These are phyloP conservation scores for Anolis apletophallus DNA, from an alignment of 2,797 vertebrate genomes.

Conservation along the genomic window DNA sequence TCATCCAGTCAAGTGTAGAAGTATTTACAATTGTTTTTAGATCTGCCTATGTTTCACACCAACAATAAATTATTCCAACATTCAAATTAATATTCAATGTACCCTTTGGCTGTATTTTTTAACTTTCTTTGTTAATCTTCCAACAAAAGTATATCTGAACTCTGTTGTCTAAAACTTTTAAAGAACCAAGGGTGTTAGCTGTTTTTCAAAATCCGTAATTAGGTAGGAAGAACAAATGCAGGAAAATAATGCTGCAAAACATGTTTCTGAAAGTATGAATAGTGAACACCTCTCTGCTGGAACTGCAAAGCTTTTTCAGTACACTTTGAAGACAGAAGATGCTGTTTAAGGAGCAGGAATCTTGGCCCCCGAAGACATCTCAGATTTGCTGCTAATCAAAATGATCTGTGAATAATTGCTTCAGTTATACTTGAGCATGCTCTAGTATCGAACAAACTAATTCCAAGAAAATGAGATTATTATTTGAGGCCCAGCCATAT, in stretches of 20 bases:
- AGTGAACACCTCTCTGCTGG: conserved; percentile 26
- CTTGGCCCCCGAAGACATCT: conserved; percentile 8
- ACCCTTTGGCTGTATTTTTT: neutral
- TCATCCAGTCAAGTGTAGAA: neutral
- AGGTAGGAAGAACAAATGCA: neutral
- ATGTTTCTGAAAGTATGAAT: conserved; percentile 28
- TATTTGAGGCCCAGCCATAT: conserved; percentile 36
- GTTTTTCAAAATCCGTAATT: conserved; percentile 21
- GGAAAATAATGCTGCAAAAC: neutral
- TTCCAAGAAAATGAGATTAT: conserved; percentile 42
- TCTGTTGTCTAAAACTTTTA: neutral
- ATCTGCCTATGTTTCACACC: neutral
- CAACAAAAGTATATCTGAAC: neutral
- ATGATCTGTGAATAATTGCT: conserved; percentile 33
- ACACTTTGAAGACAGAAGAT: conserved; percentile 24
- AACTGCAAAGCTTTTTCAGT: neutral
- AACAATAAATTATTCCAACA: neutral
- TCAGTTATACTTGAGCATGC: conserved; percentile 22
- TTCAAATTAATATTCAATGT: conserved; percentile 9
- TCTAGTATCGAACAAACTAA: conserved; percentile 33
- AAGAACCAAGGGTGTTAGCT: neutral
- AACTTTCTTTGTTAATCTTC: neutral
- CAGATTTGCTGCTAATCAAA: conserved; percentile 39
- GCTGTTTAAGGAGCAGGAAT: conserved; percentile 23
- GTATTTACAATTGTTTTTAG: neutral